Conservation (phyloP, 1,140 invertebrate species). For the Nautilus pompilius region DNA sequence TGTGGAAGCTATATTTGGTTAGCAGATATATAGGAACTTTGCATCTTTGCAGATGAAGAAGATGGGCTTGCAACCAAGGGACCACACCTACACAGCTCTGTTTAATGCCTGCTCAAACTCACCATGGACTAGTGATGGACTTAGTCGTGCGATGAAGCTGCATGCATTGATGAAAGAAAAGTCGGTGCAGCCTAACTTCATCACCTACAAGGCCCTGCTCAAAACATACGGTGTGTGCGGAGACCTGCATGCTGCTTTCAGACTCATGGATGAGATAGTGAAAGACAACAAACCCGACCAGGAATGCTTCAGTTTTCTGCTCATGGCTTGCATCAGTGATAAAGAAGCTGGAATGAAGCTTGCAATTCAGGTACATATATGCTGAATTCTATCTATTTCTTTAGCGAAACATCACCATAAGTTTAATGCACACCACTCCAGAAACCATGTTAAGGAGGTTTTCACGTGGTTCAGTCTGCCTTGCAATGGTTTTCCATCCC, state of each 20-base stretch:
- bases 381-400: too few species aligned
- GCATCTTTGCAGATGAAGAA: conserved; percentile 73
- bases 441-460: too few species aligned
- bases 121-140: conserved; percentile 64
- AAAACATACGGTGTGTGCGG: conserved; percentile 84
- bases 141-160: conserved; percentile 66
- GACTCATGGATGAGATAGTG: conserved; percentile 79
- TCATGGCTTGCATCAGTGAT: conserved; percentile 79
- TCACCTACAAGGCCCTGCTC: conserved; percentile 83
- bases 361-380: conserved; percentile 65
- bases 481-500: too few species aligned
- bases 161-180: conserved; percentile 68
- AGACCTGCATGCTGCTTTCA: conserved; percentile 72
- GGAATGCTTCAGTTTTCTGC: conserved; percentile 73
- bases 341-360: conserved; percentile 75
- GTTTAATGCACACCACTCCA: too few species aligned
- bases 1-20: neutral
- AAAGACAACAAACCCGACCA: conserved; percentile 62
- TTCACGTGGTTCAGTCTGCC: too few species aligned
- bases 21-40: too few species aligned
- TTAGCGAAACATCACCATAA: too few species aligned
- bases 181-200: conserved; percentile 67
- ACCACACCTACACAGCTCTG: conserved; percentile 74
- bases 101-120: conserved; percentile 85
- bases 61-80: conserved; percentile 65